These are phyloP conservation scores for Amaurobius ferox DNA, from an alignment of 2,888 invertebrate species.

Conservation along the genomic window DNA sequence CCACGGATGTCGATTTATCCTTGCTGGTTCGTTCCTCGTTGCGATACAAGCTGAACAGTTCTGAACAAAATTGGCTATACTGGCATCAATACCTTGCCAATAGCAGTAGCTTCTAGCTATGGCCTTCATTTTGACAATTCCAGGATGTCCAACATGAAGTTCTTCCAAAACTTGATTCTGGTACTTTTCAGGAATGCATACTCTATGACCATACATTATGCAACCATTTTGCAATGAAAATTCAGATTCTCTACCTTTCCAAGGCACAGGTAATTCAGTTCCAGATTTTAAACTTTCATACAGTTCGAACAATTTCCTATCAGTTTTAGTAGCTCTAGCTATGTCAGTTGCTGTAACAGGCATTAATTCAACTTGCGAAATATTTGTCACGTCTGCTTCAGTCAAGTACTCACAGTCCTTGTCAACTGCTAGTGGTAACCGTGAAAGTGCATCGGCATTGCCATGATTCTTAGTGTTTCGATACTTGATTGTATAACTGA, in stretches of 20 bases:
- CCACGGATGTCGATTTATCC: slow-evolving; percentile 54
- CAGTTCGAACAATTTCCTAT: slow-evolving; percentile 54
- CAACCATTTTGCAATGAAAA: slow-evolving; percentile 52
- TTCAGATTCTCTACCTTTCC: slow-evolving; percentile 53
- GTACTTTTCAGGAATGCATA: slow-evolving; percentile 50
- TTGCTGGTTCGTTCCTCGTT: slow-evolving; percentile 48
- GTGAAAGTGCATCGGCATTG: slow-evolving; percentile 43
- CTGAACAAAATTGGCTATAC: slow-evolving; percentile 45
- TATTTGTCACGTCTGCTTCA: slow-evolving; percentile 51
- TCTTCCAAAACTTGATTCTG: slow-evolving; percentile 27
- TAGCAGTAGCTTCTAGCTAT: slow-evolving; percentile 44
- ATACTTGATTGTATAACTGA: slow-evolving; percentile 52
- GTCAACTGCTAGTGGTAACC: slow-evolving; percentile 47
- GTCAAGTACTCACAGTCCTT: slow-evolving; percentile 44
- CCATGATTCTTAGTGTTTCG: slow-evolving; percentile 35
- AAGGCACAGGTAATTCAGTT: slow-evolving; percentile 50
- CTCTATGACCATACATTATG: slow-evolving; percentile 53
- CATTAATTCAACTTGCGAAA: slow-evolving; percentile 44
- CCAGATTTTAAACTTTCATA: slow-evolving; percentile 49
- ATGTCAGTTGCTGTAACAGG: slow-evolving; percentile 55
- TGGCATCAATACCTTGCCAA: slow-evolving; percentile 45
- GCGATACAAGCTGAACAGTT: slow-evolving; percentile 50
- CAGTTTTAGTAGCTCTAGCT: slow-evolving; percentile 56
- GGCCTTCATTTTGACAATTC: slow-evolving; percentile 44
- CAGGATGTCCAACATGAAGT: slow-evolving; percentile 18